Conservation (phyloP, 2,888 invertebrate genomes). For the Platycnemis pennipes region DNA sequence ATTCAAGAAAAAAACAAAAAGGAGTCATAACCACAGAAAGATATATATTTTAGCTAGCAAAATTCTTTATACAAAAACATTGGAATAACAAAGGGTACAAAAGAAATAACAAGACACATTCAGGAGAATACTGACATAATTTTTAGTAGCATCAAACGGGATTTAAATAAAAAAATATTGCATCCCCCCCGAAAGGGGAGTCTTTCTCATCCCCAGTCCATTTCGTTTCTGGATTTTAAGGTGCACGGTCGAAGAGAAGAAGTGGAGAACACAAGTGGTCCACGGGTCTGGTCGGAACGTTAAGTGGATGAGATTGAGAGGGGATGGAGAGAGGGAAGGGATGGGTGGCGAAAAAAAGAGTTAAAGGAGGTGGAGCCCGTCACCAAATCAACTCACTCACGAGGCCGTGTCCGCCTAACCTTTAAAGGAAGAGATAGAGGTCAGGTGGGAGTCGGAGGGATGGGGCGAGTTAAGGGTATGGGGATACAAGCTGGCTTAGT, state of each 20-base stretch:
- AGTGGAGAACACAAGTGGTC: conserved; percentile 1
- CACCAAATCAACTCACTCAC: conserved; percentile 60
- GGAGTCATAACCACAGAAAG: conserved; percentile 61
- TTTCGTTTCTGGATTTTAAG: not conserved
- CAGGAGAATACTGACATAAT: conserved; percentile 65
- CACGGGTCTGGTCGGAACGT: not conserved
- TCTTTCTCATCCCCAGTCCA: not conserved
- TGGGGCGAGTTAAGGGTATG: conserved; percentile 20
- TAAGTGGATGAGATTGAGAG: conserved; percentile 36
- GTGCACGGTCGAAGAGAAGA: not conserved
- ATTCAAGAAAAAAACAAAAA: conserved; percentile 62
- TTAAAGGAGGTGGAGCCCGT: conserved; percentile 10
- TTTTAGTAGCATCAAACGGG: conserved; percentile 60
- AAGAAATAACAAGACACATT: conserved; percentile 66
- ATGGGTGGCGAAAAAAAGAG: conserved; percentile 31
- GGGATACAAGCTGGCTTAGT: conserved; percentile 11
- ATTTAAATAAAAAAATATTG: conserved; percentile 18
- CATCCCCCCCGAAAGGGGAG: conserved; percentile 41
- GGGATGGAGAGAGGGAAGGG: not conserved
- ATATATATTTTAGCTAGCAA: conserved; percentile 68
- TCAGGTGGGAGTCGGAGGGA: not conserved
- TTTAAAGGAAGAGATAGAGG: not conserved
- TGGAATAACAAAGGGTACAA: conserved; percentile 65
- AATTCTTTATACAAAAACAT: conserved; percentile 65
- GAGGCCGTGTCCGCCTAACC: conserved; percentile 23